phyloP scores from a whole-genome alignment of 2,888 invertebrate species.

The Tenodera sinensis region DNA sequence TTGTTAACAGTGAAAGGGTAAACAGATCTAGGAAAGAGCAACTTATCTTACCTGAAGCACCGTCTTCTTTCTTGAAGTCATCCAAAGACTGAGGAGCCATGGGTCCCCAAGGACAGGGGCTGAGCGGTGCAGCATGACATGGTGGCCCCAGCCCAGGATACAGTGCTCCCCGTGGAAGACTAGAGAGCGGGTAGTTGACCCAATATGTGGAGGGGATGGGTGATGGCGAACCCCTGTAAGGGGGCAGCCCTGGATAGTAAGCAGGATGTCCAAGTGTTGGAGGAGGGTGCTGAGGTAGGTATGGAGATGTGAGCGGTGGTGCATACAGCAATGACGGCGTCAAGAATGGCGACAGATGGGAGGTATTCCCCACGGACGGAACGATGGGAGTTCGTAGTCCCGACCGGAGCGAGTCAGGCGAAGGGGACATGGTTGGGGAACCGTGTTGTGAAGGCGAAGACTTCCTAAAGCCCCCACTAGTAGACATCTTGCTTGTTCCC shows the following conservation, averaged over 20 bases:
- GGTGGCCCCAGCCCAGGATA: slow-evolving; percentile 29
- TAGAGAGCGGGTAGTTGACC: slow-evolving; percentile 33
- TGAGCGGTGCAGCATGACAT: slow-evolving; percentile 29
- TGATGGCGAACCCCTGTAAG: slow-evolving; percentile 29
- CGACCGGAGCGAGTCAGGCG: slow-evolving; percentile 24
- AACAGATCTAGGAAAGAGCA: too few species aligned
- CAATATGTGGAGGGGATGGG: slow-evolving; percentile 30
- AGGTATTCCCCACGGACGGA: slow-evolving; percentile 40
- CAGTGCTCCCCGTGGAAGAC: slow-evolving; percentile 32
- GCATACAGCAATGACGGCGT: slow-evolving; percentile 30
- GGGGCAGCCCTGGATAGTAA: slow-evolving; percentile 27
- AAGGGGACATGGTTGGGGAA: slow-evolving; percentile 27
- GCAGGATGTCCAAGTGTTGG: slow-evolving; percentile 22
- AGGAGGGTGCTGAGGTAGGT: slow-evolving; percentile 28
- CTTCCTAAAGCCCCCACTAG: slow-evolving; percentile 32
- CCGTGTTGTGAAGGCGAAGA: slow-evolving; percentile 18
- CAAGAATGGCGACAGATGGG: slow-evolving; percentile 39
- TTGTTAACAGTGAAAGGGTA: too few species aligned
- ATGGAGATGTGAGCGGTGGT: slow-evolving; percentile 21
- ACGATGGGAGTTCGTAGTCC: slow-evolving; percentile 26
- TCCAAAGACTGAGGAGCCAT: slow-evolving; percentile 34
- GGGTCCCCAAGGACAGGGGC: slow-evolving; percentile 33
- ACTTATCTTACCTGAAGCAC: slow-evolving; percentile 50
- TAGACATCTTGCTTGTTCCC: slow-evolving; percentile 39
- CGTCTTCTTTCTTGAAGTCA: slow-evolving; percentile 43